Conservation (phyloP, 2,888 invertebrate species). For the Willowsia nigromaculata region DNA sequence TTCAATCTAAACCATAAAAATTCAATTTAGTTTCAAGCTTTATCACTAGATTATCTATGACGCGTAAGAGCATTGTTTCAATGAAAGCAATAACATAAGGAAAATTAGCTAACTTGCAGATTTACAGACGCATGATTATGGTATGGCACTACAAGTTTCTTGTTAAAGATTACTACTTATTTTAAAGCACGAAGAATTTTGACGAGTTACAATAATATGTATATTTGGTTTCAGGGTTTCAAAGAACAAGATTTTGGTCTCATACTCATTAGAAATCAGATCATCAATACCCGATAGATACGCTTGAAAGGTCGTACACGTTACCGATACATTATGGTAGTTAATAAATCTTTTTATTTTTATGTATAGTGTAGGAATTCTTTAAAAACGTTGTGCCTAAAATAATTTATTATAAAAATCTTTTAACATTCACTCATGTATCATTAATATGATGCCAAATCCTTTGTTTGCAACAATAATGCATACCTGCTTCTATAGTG, state of each 20-base stretch:
- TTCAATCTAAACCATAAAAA: neutral
- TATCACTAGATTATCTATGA: neutral
- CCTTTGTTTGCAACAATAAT: no score
- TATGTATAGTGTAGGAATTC: no score
- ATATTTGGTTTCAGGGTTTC: neutral
- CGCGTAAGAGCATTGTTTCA: neutral
- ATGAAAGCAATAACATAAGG: neutral
- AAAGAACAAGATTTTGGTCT: neutral
- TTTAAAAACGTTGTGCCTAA: no score
- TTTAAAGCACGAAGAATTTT: neutral
- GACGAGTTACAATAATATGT: neutral
- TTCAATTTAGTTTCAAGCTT: neutral
- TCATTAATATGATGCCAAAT: no score
- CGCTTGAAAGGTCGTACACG: neutral
- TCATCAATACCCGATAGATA: neutral
- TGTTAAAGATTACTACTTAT: no score
- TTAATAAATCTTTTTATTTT: neutral
- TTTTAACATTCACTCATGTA: no score
- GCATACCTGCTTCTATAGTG: no score
- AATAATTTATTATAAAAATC: no score
- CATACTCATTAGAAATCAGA: slow-evolving; percentile 42
- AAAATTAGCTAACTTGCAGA: neutral
- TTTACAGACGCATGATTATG: no score
- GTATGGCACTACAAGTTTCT: no score
- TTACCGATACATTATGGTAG: neutral